Evolutionary conservation across 2,888 invertebrate species (phyloP).

Genomic region (Agonopterix subpropinquella): DNA sequence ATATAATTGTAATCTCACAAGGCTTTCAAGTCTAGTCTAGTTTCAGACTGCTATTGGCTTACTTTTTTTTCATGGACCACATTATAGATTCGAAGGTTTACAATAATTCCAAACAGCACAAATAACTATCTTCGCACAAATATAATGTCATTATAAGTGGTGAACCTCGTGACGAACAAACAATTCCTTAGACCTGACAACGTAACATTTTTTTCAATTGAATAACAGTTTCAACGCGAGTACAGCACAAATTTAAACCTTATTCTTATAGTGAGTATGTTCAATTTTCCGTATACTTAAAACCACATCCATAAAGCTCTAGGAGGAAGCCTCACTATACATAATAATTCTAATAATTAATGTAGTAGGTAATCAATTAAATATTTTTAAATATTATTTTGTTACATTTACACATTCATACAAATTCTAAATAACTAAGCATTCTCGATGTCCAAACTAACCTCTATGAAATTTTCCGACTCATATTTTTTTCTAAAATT

Average conservation of each 20-base stretch:
- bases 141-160: too few relatives aligned
- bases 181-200: slow-evolving; percentile 10
- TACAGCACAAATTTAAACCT: slow-evolving; percentile 49
- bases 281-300: slow-evolving; percentile 68
- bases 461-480: slow-evolving; percentile 24
- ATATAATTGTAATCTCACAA: too few relatives aligned
- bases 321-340: slow-evolving; percentile 73
- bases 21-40: too few relatives aligned
- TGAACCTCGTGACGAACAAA: slow-evolving; percentile 5
- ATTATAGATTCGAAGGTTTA: too few relatives aligned
- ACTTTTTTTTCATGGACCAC: too few relatives aligned
- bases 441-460: slow-evolving; percentile 58
- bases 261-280: slow-evolving; percentile 63
- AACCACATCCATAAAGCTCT: slow-evolving; percentile 70
- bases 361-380: slow-evolving; percentile 37
- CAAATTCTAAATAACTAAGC: slow-evolving; percentile 59
- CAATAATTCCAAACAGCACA: too few relatives aligned
- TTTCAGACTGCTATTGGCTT: too few relatives aligned
- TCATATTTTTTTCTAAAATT: slow-evolving; percentile 25
- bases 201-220: neutral
- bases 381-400: slow-evolving; percentile 58
- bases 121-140: too few relatives aligned
- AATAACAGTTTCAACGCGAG: slow-evolving; percentile 29
- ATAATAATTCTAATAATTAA: slow-evolving; percentile 48
- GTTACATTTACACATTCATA: slow-evolving; percentile 68